Percentiles rank a stretch among this genome's conserved stretches.
phyloP scores from a whole-genome alignment of 2,888 invertebrate genomes.

The Sinelater perroti region DNA sequence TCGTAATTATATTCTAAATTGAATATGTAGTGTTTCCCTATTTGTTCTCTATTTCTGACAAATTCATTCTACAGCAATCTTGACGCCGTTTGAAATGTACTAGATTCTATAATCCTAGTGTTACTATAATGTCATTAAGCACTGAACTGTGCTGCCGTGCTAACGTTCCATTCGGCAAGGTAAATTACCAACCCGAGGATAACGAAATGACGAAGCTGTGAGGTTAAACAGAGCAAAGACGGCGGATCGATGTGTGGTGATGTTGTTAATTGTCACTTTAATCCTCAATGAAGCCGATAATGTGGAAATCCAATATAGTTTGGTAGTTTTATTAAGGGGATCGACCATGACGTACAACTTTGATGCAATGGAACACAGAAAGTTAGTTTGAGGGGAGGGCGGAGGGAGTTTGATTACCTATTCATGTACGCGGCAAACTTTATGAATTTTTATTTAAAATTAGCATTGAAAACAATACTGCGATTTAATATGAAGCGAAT shows the following conservation, averaged over 20 bases:
- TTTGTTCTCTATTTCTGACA: too few species aligned
- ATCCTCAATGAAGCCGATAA: constrained; percentile 35
- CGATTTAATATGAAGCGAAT: too few species aligned
- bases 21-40: too few species aligned
- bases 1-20: too few species aligned
- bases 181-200: constrained; percentile 20
- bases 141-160: not conserved
- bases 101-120: not conserved
- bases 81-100: too few species aligned
- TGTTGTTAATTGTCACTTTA: constrained; percentile 33
- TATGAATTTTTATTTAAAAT: too few species aligned
- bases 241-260: constrained; percentile 30
- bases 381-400: not conserved
- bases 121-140: not conserved
- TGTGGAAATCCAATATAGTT: constrained; percentile 33
- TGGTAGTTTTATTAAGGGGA: constrained; percentile 28
- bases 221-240: constrained; percentile 19
- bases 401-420: too few species aligned
- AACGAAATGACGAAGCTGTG: constrained; percentile 25
- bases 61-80: too few species aligned
- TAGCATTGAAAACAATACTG: too few species aligned
- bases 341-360: constrained; percentile 17
- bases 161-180: constrained; percentile 5
- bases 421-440: too few species aligned
- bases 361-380: constrained; percentile 8